Percentiles rank a stretch among this genome's conserved stretches.
These are phyloP conservation scores for Gastrophysa polygoni DNA, from an alignment of 2,888 invertebrate genomes.

Conservation along the genomic window DNA sequence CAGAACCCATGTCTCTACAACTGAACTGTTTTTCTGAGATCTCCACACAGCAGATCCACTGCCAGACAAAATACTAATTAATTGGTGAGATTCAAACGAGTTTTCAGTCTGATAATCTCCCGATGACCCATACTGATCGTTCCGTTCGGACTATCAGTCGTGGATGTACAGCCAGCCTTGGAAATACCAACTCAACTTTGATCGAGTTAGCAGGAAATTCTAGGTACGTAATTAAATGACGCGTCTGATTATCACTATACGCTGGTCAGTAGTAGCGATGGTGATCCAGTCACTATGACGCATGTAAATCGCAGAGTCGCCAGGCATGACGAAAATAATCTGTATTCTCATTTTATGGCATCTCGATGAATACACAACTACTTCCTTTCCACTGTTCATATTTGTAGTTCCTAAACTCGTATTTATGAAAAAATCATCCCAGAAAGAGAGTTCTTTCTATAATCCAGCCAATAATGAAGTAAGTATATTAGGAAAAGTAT, in stretches of 20 bases:
- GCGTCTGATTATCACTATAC: constrained; percentile 3
- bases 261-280: neutral
- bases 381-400: no score
- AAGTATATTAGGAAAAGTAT: no score
- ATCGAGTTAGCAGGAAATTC: constrained; percentile 22
- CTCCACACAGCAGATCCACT: neutral
- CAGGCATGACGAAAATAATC: no score
- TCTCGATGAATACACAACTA: no score
- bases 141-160: constrained; percentile 28
- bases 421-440: no score
- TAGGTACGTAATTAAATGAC: constrained; percentile 8
- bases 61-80: neutral
- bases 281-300: no score
- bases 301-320: no score
- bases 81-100: constrained; percentile 18
- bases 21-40: neutral
- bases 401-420: no score
- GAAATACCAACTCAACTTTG: constrained; percentile 38
- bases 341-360: no score
- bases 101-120: constrained; percentile 27
- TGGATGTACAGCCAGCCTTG: constrained; percentile 43
- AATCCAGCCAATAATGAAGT: no score
- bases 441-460: no score
- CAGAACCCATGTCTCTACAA: constrained; percentile 5
- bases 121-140: constrained; percentile 42